phyloP scores from a whole-genome alignment of 2,797 vertebrate species.

The Mormyrops attenuatus region DNA sequence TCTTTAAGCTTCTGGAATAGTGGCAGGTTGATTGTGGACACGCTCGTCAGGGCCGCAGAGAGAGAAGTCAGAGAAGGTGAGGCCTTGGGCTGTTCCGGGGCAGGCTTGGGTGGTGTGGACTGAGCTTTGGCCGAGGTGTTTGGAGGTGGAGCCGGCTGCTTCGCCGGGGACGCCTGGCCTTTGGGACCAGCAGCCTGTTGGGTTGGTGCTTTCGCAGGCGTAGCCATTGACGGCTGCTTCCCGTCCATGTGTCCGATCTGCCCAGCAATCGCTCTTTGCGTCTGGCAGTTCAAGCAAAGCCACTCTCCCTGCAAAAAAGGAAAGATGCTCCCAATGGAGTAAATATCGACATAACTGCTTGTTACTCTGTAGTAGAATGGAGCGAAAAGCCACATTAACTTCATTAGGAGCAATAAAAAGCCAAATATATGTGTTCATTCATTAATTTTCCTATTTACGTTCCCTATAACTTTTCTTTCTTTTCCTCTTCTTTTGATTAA shows the following conservation, averaged over 20 bases:
- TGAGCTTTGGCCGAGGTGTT: conserved; percentile 25
- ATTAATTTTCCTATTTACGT: not conserved
- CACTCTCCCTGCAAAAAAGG: conserved; percentile 78
- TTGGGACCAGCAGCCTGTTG: conserved; percentile 29
- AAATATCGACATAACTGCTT: not conserved
- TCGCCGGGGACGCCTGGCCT: conserved; percentile 36
- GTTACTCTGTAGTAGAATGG: not conserved
- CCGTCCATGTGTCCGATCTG: conserved; percentile 74
- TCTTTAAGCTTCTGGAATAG: conserved; percentile 36
- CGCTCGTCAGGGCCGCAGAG: not conserved
- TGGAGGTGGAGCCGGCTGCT: conserved; percentile 31
- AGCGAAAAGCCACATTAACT: not conserved
- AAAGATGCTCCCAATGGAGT: not conserved
- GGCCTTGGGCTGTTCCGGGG: conserved; percentile 26
- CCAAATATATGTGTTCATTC: not conserved
- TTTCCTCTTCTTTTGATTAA: not conserved
- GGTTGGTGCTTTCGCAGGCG: conserved; percentile 32
- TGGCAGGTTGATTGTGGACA: not conserved
- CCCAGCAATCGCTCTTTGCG: conserved; percentile 82
- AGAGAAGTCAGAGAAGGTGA: conserved; percentile 18
- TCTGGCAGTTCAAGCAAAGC: conserved; percentile 96
- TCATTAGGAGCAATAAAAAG: not conserved
- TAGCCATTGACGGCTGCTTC: conserved; percentile 48
- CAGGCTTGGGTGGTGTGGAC: conserved; percentile 38
- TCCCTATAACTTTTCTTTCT: not conserved